Conservation (phyloP, 2,797 vertebrate species). For the Xiphophorus birchmanni region DNA sequence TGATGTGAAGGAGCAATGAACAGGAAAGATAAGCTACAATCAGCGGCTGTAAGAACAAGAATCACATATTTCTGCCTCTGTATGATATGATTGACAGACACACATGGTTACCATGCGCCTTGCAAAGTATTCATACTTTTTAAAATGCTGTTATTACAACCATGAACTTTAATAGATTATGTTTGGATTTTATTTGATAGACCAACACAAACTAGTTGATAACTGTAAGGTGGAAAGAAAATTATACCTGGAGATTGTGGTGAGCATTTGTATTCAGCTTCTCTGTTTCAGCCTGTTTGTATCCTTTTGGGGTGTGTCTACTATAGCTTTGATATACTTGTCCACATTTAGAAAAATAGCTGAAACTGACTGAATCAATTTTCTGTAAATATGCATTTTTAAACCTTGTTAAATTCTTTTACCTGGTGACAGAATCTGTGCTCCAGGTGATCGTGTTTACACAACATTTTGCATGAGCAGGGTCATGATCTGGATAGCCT, state of each 20-base stretch:
- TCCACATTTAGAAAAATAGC: background rate
- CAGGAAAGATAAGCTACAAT: constrained; percentile 32
- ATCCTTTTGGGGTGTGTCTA: background rate
- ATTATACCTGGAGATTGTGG: background rate
- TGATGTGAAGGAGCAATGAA: constrained; percentile 6
- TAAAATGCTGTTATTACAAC: background rate
- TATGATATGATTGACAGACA: constrained; percentile 28
- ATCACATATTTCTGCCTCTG: constrained; percentile 18
- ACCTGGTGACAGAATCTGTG: background rate
- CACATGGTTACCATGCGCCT: background rate
- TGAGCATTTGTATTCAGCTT: background rate
- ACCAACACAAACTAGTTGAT: background rate
- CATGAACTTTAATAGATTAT: no score
- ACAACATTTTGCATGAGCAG: background rate
- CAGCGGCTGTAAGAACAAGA: constrained; percentile 12
- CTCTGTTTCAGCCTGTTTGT: background rate
- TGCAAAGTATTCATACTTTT: background rate
- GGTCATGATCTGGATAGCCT: background rate
- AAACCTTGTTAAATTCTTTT: background rate
- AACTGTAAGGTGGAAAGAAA: background rate
- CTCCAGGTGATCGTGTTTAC: background rate
- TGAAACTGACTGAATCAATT: background rate
- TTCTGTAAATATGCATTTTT: background rate
- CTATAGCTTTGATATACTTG: background rate
- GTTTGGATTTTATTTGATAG: background rate